Evolutionary conservation across 1,140 invertebrate genomes (phyloP).

Genomic region (Nasonia vitripennis): DNA sequence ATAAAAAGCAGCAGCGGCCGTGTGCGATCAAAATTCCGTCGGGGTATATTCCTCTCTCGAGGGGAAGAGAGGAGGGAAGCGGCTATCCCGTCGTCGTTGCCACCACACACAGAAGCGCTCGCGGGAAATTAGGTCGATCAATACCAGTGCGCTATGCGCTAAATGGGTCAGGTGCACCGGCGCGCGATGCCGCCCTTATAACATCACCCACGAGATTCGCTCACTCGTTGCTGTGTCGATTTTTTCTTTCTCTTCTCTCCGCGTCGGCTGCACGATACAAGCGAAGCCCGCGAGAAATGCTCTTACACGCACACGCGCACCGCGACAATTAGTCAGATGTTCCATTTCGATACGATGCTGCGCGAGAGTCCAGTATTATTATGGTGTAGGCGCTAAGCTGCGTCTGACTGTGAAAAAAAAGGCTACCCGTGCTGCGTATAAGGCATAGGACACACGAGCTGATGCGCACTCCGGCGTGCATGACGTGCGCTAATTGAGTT

Average conservation of each 20-base stretch:
- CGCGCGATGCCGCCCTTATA: slow-evolving; percentile 42
- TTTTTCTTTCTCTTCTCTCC: neutral
- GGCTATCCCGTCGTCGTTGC: neutral
- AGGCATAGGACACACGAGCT: neutral
- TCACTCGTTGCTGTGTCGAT: too few relatives aligned
- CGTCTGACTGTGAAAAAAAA: neutral
- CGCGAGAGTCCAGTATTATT: neutral
- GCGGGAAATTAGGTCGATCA: slow-evolving; percentile 70
- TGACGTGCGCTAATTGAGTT: slow-evolving; percentile 41
- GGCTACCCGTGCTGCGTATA: neutral
- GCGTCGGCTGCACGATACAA: too few relatives aligned
- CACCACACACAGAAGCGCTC: neutral
- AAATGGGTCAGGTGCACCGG: slow-evolving; percentile 73
- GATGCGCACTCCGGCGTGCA: neutral
- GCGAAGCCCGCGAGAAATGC: too few relatives aligned
- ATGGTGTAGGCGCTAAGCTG: neutral
- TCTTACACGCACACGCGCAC: neutral
- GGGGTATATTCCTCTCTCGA: too few relatives aligned
- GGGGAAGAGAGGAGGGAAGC: neutral
- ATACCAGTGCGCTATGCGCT: slow-evolving; percentile 59
- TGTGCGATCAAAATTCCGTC: too few relatives aligned
- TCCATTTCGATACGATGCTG: slow-evolving; percentile 16
- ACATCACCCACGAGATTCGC: slow-evolving; percentile 47
- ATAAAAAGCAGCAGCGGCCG: too few relatives aligned
- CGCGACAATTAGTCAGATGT: slow-evolving; percentile 27